Percentiles rank a stretch among this genome's conserved stretches.
Conservation (phyloP, 1,140 invertebrate species). For the Phthorimaea operculella region DNA sequence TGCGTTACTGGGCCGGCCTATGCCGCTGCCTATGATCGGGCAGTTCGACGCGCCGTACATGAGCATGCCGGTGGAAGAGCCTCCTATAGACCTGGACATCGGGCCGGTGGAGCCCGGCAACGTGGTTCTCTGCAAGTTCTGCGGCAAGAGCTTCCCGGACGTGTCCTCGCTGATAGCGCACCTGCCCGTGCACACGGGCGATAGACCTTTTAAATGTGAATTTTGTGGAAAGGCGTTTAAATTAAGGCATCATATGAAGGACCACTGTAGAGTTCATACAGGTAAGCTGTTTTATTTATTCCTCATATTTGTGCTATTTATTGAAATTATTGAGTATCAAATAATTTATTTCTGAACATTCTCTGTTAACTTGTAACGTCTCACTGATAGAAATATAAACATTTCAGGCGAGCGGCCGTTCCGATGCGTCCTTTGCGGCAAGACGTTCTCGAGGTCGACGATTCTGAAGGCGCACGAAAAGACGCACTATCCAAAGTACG, state of each 20-base stretch:
- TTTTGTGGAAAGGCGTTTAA: slow-evolving; percentile 93
- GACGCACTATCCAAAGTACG: slow-evolving; percentile 90
- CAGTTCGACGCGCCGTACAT: slow-evolving; percentile 58
- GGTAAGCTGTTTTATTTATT: slow-evolving; percentile 61
- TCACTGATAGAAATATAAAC: background rate
- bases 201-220: slow-evolving; percentile 90
- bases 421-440: slow-evolving; percentile 87
- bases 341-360: background rate
- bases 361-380: background rate
- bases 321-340: no score
- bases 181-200: slow-evolving; percentile 88
- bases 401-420: slow-evolving; percentile 83
- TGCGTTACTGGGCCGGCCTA: slow-evolving; percentile 69
- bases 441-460: slow-evolving; percentile 89
- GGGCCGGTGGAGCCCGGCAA: slow-evolving; percentile 72
- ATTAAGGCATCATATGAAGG: slow-evolving; percentile 91
- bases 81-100: slow-evolving; percentile 66
- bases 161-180: slow-evolving; percentile 86
- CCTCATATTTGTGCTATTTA: no score
- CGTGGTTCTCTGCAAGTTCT: slow-evolving; percentile 89
- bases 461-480: slow-evolving; percentile 93
- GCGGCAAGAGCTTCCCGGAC: slow-evolving; percentile 89
- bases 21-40: slow-evolving; percentile 68
- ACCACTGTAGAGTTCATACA: slow-evolving; percentile 91
- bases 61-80: slow-evolving; percentile 61